Conservation (phyloP, 2,797 vertebrate genomes). For the Pangasius sanitwongsei region DNA sequence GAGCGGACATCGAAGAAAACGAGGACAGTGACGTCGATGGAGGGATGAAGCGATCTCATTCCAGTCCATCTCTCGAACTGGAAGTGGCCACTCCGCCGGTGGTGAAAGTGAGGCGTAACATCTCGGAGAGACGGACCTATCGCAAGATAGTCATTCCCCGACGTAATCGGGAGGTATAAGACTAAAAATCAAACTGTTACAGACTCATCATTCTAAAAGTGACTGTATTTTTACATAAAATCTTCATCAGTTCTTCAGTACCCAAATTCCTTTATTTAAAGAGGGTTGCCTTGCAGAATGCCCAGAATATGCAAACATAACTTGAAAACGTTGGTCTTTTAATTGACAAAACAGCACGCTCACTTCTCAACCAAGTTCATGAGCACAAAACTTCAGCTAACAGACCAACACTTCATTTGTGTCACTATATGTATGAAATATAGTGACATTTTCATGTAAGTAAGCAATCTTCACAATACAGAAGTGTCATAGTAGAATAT, state of each 20-base stretch:
- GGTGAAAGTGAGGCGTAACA: slow-evolving; percentile 80
- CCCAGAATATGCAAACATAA: neutral
- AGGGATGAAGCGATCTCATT: slow-evolving; percentile 83
- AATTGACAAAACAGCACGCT: neutral
- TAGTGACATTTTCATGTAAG: neutral
- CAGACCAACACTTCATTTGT: neutral
- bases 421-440: neutral
- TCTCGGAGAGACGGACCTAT: slow-evolving; percentile 86
- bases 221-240: neutral
- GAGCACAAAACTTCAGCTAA: too few species aligned
- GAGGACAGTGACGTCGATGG: slow-evolving; percentile 58
- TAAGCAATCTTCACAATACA: neutral
- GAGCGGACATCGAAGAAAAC: slow-evolving; percentile 51
- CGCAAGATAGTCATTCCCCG: slow-evolving; percentile 80
- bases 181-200: neutral
- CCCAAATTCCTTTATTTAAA: neutral
- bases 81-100: slow-evolving; percentile 64
- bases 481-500: neutral
- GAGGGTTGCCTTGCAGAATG: neutral
- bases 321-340: too few species aligned
- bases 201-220: neutral
- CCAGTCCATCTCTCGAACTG: slow-evolving; percentile 85
- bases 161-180: slow-evolving; percentile 78
- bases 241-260: neutral
- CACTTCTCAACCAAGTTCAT: too few species aligned